Conservation (phyloP, 1,140 invertebrate species). For the Mactra quadrangularis region DNA sequence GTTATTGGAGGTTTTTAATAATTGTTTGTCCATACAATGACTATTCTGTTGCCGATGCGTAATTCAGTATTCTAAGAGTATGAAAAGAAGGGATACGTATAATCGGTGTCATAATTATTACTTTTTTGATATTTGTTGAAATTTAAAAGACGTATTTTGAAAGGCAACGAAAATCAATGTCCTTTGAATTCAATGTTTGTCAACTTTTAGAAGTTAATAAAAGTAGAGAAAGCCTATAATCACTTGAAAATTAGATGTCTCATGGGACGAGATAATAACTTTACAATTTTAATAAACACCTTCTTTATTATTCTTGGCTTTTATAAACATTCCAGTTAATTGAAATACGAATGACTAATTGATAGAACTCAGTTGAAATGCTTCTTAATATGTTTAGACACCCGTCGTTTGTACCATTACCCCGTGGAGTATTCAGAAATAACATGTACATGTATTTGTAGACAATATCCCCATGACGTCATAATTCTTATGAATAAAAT, state of each 20-base stretch:
- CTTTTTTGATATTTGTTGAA: slow-evolving; percentile 47
- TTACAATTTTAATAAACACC: slow-evolving; percentile 25
- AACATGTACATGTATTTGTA: too few relatives aligned
- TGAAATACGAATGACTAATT: background rate
- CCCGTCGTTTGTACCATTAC: too few relatives aligned
- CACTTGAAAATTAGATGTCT: slow-evolving; percentile 2
- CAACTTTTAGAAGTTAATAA: slow-evolving; percentile 19
- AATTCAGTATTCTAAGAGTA: slow-evolving; percentile 2
- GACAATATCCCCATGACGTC: too few relatives aligned
- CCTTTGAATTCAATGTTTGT: slow-evolving; percentile 26
- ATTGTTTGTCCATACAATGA: slow-evolving; percentile 17
- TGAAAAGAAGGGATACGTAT: slow-evolving; percentile 41
- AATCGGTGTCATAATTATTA: slow-evolving; percentile 55
- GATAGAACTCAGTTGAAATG: background rate
- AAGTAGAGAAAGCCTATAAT: slow-evolving; percentile 1
- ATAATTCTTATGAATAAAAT: too few relatives aligned
- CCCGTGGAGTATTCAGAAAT: too few relatives aligned
- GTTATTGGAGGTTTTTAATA: slow-evolving; percentile 6
- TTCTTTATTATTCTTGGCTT: slow-evolving; percentile 1
- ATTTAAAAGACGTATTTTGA: slow-evolving; percentile 49
- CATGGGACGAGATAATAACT: background rate
- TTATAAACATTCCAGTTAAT: background rate
- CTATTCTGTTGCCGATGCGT: slow-evolving; percentile 24
- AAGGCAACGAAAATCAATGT: slow-evolving; percentile 22
- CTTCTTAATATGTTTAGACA: background rate